phyloP scores from a whole-genome alignment of 2,888 invertebrate species.

The Stenoptilia bipunctidactyla region DNA sequence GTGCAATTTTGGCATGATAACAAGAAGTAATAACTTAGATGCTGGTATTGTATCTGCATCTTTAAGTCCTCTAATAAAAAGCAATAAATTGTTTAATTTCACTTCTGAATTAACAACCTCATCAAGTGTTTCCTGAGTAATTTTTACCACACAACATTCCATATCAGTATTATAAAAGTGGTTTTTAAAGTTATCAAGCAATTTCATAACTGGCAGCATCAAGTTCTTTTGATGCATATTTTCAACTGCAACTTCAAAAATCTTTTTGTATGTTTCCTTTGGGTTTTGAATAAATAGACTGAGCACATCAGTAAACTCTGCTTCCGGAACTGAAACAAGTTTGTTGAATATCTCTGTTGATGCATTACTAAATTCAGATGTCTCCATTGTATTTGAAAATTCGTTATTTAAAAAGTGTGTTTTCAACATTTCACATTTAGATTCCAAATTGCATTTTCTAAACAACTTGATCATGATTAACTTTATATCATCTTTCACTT shows the following conservation, averaged over 20 bases:
- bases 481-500: constrained; percentile 24
- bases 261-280: constrained; percentile 32
- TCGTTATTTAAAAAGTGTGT: constrained; percentile 31
- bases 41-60: constrained; percentile 27
- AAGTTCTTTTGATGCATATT: constrained; percentile 37
- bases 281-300: constrained; percentile 49
- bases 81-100: constrained; percentile 33
- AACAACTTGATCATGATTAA: constrained; percentile 33
- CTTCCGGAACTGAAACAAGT: constrained; percentile 29
- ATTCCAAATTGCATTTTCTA: constrained; percentile 25
- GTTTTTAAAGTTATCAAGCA: constrained; percentile 35
- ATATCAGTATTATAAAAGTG: constrained; percentile 43
- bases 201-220: constrained; percentile 40
- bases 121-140: constrained; percentile 28
- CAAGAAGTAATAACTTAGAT: constrained; percentile 35
- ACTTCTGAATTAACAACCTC: constrained; percentile 26
- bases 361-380: constrained; percentile 26
- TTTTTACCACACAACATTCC: constrained; percentile 37
- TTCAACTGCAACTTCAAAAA: constrained; percentile 40
- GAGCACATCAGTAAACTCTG: constrained; percentile 35
- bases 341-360: constrained; percentile 50
- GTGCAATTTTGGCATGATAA: constrained; percentile 51
- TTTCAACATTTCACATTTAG: constrained; percentile 33
- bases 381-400: constrained; percentile 29
- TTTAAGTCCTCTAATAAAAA: constrained; percentile 39